Evolutionary conservation across 92 coral and sea anemone genomes (phyloP).

Genomic region (Phenganax stokvisi): DNA sequence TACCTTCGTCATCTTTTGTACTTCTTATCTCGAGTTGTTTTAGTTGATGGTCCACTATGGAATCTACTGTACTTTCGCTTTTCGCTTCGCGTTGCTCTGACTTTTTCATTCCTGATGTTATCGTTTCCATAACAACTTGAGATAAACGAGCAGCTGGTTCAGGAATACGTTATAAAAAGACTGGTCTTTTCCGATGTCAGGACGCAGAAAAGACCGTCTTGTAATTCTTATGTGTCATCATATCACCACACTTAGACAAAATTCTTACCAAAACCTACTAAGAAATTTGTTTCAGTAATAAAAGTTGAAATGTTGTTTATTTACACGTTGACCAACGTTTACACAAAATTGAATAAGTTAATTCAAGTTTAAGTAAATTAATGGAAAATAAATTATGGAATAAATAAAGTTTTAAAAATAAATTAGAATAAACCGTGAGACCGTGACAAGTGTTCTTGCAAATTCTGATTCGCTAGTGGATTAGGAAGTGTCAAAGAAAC

Average conservation of each 20-base stretch:
- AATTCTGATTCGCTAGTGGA: too few species aligned
- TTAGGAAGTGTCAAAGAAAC: too few species aligned
- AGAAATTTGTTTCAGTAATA: too few species aligned
- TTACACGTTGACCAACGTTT: too few species aligned
- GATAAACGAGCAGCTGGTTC: slow-evolving; percentile 2
- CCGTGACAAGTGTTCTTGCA: background rate
- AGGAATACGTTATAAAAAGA: background rate
- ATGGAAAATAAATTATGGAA: too few species aligned
- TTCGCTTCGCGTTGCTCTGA: slow-evolving; percentile 1
- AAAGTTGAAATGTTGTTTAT: too few species aligned
- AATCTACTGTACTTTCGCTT: background rate
- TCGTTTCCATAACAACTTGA: slow-evolving; percentile 37
- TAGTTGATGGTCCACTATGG: background rate
- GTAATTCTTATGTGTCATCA: too few species aligned
- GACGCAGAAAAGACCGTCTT: background rate
- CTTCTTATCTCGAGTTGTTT: slow-evolving; percentile 11
- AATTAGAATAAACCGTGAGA: background rate
- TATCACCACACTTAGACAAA: too few species aligned
- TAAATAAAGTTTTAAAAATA: too few species aligned
- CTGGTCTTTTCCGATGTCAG: background rate
- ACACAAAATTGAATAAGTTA: too few species aligned
- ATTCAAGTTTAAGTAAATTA: too few species aligned
- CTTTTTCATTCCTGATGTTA: background rate
- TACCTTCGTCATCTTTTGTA: background rate
- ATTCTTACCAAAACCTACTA: too few species aligned